Percentiles rank a stretch among this genome's conserved stretches.
These are phyloP conservation scores for Acestrorhynchus altus DNA, from an alignment of 2,797 vertebrate species.

Conservation along the genomic window DNA sequence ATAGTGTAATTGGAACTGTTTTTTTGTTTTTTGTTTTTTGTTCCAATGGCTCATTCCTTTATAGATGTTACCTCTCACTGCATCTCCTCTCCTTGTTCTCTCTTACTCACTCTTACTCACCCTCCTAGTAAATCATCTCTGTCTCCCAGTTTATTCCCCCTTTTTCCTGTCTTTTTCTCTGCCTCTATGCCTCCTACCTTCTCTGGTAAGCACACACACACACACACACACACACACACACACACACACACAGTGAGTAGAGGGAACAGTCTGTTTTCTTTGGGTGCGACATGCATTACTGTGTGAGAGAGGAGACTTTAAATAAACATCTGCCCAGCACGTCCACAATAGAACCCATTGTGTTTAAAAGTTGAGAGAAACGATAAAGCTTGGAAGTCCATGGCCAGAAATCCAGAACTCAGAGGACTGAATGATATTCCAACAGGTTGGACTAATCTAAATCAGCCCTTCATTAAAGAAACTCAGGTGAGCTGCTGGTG, in stretches of 20 bases:
- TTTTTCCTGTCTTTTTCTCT: constrained; percentile 50
- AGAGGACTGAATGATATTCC: neutral
- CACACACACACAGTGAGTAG: no score
- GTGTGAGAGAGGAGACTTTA: constrained; percentile 54
- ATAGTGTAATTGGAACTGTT: no score
- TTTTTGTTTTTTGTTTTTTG: no score
- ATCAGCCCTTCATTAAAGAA: no score
- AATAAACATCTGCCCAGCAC: constrained; percentile 55
- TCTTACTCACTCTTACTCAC: constrained; percentile 40
- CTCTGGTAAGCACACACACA: constrained; percentile 22
- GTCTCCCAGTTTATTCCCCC: constrained; percentile 54
- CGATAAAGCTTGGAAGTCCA: constrained; percentile 64
- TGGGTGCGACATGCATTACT: constrained; percentile 48
- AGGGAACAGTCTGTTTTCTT: constrained; percentile 47
- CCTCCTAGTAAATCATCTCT: constrained; percentile 37
- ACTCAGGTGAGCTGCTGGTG: no score
- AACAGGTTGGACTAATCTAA: no score
- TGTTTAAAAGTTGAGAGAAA: constrained; percentile 74
- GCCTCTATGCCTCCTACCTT: constrained; percentile 10
- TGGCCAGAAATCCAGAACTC: neutral
- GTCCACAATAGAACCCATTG: constrained; percentile 76
- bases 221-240: no score
- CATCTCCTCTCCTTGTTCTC: constrained; percentile 44
- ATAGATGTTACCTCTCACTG: constrained; percentile 15
- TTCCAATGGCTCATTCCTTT: constrained; percentile 31